These are phyloP conservation scores for Agrochola lychnidis DNA, from an alignment of 2,888 invertebrate species.

Conservation along the genomic window DNA sequence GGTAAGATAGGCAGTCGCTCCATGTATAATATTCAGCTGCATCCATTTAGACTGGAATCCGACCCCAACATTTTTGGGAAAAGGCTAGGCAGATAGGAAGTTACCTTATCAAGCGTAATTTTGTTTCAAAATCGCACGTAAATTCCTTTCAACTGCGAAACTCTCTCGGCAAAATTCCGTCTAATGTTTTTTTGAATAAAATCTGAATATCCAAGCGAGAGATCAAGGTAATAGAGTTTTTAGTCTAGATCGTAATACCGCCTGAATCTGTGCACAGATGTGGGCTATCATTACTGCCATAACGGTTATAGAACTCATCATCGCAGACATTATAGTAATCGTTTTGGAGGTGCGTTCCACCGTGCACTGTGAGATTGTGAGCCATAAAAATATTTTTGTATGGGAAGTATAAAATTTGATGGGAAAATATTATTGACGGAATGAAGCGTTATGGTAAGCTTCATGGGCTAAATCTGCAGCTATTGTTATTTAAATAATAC, in stretches of 20 bases:
- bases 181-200: conserved; percentile 50
- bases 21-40: too few relatives aligned
- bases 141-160: background rate
- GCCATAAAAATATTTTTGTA: conserved; percentile 42
- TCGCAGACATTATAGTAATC: conserved; percentile 82
- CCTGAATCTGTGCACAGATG: conserved; percentile 79
- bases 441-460: conserved; percentile 12
- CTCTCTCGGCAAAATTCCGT: conserved; percentile 3
- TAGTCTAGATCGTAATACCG: conserved; percentile 56
- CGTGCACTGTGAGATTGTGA: conserved; percentile 40
- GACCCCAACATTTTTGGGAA: too few relatives aligned
- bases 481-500: background rate
- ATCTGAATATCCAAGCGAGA: conserved; percentile 48
- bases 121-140: background rate
- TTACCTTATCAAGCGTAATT: background rate
- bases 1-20: too few relatives aligned
- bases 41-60: too few relatives aligned
- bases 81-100: too few relatives aligned
- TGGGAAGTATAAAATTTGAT: conserved; percentile 51
- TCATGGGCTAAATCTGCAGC: background rate
- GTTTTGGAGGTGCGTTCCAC: conserved; percentile 70
- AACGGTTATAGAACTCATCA: conserved; percentile 86
- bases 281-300: conserved; percentile 80
- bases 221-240: conserved; percentile 50
- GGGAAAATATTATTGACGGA: conserved; percentile 22